Evolutionary conservation across 2,888 invertebrate genomes (phyloP).

Genomic region (Cacoxenus indagator): DNA sequence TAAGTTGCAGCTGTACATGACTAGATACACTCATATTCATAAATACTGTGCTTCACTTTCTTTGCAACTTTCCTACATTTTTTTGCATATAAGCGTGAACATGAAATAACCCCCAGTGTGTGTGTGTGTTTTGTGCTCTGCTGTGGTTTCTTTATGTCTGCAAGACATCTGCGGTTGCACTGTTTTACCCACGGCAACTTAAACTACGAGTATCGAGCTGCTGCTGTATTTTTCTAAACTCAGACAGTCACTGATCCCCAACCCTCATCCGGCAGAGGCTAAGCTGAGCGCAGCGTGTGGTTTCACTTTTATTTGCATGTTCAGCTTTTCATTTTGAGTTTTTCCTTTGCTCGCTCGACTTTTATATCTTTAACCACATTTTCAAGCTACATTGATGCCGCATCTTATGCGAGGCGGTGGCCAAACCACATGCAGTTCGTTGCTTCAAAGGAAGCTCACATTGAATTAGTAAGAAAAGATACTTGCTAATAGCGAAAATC

Average conservation of each 20-base stretch:
- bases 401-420: conserved; percentile 5
- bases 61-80: conserved; percentile 7
- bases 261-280: conserved; percentile 3
- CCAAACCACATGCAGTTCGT: not conserved
- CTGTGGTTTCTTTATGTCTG: conserved; percentile 40
- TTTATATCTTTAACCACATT: not conserved
- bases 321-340: conserved; percentile 10
- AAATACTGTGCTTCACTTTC: not conserved
- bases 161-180: conserved; percentile 24
- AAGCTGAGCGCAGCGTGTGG: conserved; percentile 33
- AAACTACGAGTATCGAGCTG: not conserved
- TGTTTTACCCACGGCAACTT: conserved; percentile 9
- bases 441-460: not conserved
- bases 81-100: conserved; percentile 25
- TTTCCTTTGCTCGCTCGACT: not conserved
- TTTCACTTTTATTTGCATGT: conserved; percentile 26
- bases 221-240: too few species aligned
- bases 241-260: too few species aligned
- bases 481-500: too few species aligned
- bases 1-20: not conserved
- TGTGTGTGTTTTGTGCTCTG: not conserved
- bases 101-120: conserved; percentile 5
- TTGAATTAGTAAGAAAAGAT: too few species aligned
- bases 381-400: conserved; percentile 20
- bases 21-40: not conserved